A percentile compares a stretch with the other conserved stretches of the same genome.
Evolutionary conservation across 2,888 invertebrate genomes (phyloP).

Genomic region (Drosophila barbarae): DNA sequence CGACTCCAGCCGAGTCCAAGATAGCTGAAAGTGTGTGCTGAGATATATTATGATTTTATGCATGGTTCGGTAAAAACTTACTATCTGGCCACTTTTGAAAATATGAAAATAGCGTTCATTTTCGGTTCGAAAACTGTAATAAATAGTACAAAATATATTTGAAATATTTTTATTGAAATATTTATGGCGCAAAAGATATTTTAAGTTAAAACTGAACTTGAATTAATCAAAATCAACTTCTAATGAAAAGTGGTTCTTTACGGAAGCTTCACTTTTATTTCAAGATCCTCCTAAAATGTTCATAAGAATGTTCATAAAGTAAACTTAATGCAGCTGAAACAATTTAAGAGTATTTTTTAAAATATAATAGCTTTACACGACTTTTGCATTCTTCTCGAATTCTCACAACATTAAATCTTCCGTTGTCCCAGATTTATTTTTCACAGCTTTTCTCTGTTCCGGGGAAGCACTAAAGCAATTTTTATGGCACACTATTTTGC

Average conservation of each 20-base stretch:
- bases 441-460: not conserved
- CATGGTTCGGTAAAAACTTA: conserved; percentile 51
- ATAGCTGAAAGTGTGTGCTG: conserved; percentile 20
- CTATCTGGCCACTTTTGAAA: conserved; percentile 16
- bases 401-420: not conserved
- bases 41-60: conserved; percentile 70
- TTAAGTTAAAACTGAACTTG: not conserved
- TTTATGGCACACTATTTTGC: conserved; percentile 69
- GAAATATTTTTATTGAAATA: not conserved
- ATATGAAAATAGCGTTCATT: conserved; percentile 13
- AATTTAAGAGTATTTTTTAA: not conserved
- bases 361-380: conserved; percentile 19
- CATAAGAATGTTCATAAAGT: not conserved
- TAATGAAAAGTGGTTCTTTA: too few relatives aligned
- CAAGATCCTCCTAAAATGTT: not conserved
- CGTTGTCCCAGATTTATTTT: not conserved
- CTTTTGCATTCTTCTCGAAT: conserved; percentile 34
- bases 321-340: not conserved
- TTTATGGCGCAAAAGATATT: not conserved
- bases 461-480: conserved; percentile 42
- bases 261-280: not conserved
- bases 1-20: conserved; percentile 14
- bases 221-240: not conserved
- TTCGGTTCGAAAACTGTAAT: not conserved
- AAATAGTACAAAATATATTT: not conserved